Evolutionary conservation across 53 echinoderm and acorn worm species (phyloP), one percentile per base, ranked within the genome.

Genomic region (Hippasteria phrygiana): DNA sequence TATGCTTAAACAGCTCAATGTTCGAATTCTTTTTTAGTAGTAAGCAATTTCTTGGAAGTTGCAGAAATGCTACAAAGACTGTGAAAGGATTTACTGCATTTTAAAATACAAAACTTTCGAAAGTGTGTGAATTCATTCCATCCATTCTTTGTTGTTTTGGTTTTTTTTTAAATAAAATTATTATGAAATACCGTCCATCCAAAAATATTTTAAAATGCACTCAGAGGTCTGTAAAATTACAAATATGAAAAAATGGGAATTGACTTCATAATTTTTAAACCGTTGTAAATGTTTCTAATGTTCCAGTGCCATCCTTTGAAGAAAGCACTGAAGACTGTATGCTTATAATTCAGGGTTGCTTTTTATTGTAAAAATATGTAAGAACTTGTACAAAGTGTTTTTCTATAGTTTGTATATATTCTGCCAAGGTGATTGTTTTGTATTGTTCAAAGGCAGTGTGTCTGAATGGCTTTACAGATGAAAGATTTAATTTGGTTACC

Each of bases 81-180:
- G n/a, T 59, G 26, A 55, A 26, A 8, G 26, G 8, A 5, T 59
- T 59, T 0, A 59, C 4, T 24, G 59, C 20, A 7, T 59, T 59
- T 9, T 1, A 59, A 59, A 59, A 59, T 22, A 22, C 0, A 17
- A 24, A 1, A 7, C 17, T 16, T 4, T 10, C 14, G 16, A 2
- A 54, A 77, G 77, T 78, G 78, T 62, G 78, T 78, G 62, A 78
- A 62, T 24, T 20, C 8, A 40, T 78, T 72, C 59, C 59, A 59
- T 78, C 59, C 78, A 53, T 50, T 55, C 5, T 0, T 50, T n/a
- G 40, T 2, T 72, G n/a, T n/a, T n/a, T n/a, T n/a, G n/a, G n/a
- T 16, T 2, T 38, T 37, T 16, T 3, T 38, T 16, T 14, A 40
- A 38, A 71, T 71, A 20, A 17, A 26, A 12, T 38, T 13, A 4